Evolutionary conservation across 2,888 invertebrate genomes (phyloP).

Genomic region (Trissolcus japonicus): DNA sequence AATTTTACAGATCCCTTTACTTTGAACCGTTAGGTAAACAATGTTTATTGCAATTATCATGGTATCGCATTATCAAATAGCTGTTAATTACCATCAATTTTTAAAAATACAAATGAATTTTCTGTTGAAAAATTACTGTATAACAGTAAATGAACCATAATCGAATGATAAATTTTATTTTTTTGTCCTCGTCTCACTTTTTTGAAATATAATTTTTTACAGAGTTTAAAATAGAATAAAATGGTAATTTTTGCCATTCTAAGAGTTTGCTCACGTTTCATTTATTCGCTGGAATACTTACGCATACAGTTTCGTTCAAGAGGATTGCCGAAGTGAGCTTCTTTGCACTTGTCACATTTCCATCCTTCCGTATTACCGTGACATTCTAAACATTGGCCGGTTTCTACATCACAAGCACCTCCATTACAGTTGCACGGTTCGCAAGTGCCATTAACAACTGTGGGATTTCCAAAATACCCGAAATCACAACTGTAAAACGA

Average conservation of each 20-base stretch:
- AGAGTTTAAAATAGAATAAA: too few relatives aligned
- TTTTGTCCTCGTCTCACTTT: too few relatives aligned
- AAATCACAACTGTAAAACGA: conserved; percentile 82
- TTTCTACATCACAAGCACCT: conserved; percentile 88
- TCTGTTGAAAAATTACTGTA: too few relatives aligned
- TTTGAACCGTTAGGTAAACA: too few relatives aligned
- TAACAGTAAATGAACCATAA: too few relatives aligned
- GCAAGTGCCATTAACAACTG: conserved; percentile 83
- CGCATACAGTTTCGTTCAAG: conserved; percentile 80
- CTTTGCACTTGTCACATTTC: conserved; percentile 81
- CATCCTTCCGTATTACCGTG: conserved; percentile 84
- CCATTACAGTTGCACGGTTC: conserved; percentile 90
- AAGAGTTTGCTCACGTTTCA: neutral
- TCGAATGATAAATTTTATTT: too few relatives aligned
- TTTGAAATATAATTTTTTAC: too few relatives aligned
- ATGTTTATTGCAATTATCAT: too few relatives aligned
- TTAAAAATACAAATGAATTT: too few relatives aligned
- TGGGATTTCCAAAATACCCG: conserved; percentile 91
- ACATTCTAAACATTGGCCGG: conserved; percentile 92
- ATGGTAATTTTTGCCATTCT: neutral
- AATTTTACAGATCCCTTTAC: too few relatives aligned
- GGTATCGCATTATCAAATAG: too few relatives aligned
- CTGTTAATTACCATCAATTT: too few relatives aligned
- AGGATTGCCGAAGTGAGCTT: conserved; percentile 83
- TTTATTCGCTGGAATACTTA: conserved; percentile 64